Base-by-base conservation (phyloP, 2,113 vertebrate species). In the Gavialis gangeticus region DNA sequence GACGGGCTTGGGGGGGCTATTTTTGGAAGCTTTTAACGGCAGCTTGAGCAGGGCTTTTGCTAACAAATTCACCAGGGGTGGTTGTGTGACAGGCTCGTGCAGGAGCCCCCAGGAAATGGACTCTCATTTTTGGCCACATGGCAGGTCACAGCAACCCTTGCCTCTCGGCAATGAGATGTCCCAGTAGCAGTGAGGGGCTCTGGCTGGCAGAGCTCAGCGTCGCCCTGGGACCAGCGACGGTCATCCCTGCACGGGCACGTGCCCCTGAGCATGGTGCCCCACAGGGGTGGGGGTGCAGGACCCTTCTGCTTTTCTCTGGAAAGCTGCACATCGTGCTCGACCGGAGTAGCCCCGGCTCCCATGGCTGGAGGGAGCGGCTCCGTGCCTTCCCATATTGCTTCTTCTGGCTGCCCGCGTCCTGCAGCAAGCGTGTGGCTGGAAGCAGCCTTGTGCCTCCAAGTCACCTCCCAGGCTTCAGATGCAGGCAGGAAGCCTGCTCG, bases 1-100 rank as follows among this genome's bases (percentile, higher is more conserved):
- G 96, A 95, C 96, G 91, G 85, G 94, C 95, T 95, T 5, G 34
- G 2, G 69, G 82, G 34, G 84, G 80, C 69, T 94, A 91, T 89
- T 95, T 92, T 96, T 71, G 94, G 93, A 83, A 93, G 63, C 86
- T 90, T 87, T 69, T 81, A 92, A 25, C 78, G 24, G 4, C 82
- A 63, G 93, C 95, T 75, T 89, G 85, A 82, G 79, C 58, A 76
- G 88, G 89, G 81, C 58, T 95, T 34, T 5, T 16, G 64, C 37
- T 37, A 4, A 11, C 16, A 5, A 21, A 15, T 57, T 57, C 4
- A 1, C 24, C 2, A 4, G 14, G 2, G 84, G 55, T 87, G 79
- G 1, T 60, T 1, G n/a, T 11, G 54, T 17, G 77, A 2, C 86
- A 28, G 80, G 30, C n/a, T 14, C 84, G 30, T 59, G 60, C 37